Conservation (phyloP, 2,113 vertebrate species). For the Lagopus leucura region DNA sequence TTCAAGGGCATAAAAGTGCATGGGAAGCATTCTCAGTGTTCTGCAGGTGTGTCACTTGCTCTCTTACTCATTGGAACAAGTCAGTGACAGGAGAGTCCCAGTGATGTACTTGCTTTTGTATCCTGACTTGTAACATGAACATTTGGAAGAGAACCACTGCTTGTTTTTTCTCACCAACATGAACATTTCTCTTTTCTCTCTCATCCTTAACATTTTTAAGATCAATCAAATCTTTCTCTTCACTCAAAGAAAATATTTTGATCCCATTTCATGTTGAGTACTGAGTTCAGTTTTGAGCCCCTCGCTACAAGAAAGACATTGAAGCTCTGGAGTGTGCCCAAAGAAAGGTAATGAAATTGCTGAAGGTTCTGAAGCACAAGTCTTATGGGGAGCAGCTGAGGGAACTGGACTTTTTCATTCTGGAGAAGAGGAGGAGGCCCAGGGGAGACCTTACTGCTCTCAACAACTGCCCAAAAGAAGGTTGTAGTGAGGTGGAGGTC, state of each 20-base stretch:
- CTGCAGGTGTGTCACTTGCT: neutral
- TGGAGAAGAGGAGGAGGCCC: too few relatives aligned
- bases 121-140: accelerated
- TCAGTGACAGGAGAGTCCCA: neutral
- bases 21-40: neutral
- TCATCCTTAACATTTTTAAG: neutral
- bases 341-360: too few relatives aligned
- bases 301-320: too few relatives aligned
- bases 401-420: too few relatives aligned
- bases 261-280: neutral
- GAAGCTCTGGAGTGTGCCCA: too few relatives aligned
- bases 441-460: too few relatives aligned
- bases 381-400: too few relatives aligned
- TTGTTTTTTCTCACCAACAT: accelerated
- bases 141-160: neutral
- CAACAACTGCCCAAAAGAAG: too few relatives aligned
- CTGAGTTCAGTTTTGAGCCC: too few relatives aligned
- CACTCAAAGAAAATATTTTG: neutral
- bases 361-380: too few relatives aligned
- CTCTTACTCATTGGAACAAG: neutral
- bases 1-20: constrained; percentile 1
- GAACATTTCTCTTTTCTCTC: neutral
- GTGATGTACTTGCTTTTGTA: neutral
- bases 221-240: neutral
- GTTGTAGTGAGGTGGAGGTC: too few relatives aligned